Evolutionary conservation across 2,888 invertebrate genomes (phyloP), one percentile per base, ranked within the genome.

Genomic region (Stenichneumon culpator): DNA sequence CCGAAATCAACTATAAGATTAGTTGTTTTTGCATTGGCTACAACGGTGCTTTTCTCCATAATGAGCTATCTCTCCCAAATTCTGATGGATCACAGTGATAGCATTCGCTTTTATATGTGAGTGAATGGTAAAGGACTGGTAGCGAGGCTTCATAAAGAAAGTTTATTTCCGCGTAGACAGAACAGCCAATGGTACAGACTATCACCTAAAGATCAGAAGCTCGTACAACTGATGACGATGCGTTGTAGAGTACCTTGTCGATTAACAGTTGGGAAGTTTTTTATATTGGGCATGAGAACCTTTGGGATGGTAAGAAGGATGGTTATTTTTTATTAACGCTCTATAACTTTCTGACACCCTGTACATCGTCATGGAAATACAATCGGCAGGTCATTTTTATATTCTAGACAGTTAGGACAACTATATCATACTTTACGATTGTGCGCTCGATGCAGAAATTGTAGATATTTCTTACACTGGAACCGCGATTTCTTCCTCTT

Each of bases 251-350:
- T 14, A 44, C 73, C 80, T 16, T 65, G 73, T 16, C 36, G 22
- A 6, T 14, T 80, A 6, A 80, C 80, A n/a, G 63, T 32, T 16
- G 80, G 80, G n/a, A 25, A 52, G n/a, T 25, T 80, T 14, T 74
- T 32, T 25, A 47, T 74, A 22, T 47, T 81, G 68, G 50, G 67
- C 9, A 9, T 81, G 14, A 57, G 44, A 25, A 81, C 36, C 68
- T 81, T 81, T 3, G 32, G n/a, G 28, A 9, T 25, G 68, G 81
- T 81, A 16, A 80, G 70, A 47, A 19, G n/a, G n/a, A n/a, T n/a
- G n/a, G n/a, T 2, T 5, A 19, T 19, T 7, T 52, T 19, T 52
- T 6, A 6, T 52, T 7, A 7, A 52, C 19, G 52, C 52, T 52
- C 1, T 1, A 39, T 39, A 9, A 39, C 11, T 9, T 0, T 32